These are phyloP conservation scores for Cyprinodon brontotheroides DNA, from an alignment of 2,113 vertebrate genomes.

Conservation along the genomic window DNA sequence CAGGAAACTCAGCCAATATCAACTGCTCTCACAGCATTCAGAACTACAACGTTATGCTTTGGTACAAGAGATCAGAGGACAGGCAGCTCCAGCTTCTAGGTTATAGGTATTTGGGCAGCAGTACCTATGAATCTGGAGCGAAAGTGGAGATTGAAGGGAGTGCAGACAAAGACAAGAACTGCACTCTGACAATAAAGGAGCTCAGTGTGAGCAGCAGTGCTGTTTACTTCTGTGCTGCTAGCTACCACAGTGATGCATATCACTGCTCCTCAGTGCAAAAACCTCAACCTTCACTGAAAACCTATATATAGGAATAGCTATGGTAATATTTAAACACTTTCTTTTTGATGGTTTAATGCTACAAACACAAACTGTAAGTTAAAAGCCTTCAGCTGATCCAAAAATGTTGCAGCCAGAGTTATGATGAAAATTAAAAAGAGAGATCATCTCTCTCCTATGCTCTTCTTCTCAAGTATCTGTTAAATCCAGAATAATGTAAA, in stretches of 20 bases:
- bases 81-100: conserved; percentile 40
- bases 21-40: conserved; percentile 32
- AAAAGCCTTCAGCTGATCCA: too few species aligned
- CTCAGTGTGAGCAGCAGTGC: conserved; percentile 18
- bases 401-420: too few species aligned
- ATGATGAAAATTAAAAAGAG: too few species aligned
- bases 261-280: conserved; percentile 29
- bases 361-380: too few species aligned
- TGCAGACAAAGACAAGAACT: conserved; percentile 2
- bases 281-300: conserved; percentile 1
- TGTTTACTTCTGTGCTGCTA: conserved; percentile 11
- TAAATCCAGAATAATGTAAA: too few species aligned
- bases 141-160: not conserved
- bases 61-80: conserved; percentile 2
- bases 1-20: conserved; percentile 12
- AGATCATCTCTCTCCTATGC: too few species aligned
- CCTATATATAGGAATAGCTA: too few species aligned
- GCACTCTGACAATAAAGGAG: conserved; percentile 19
- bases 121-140: not conserved
- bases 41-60: fast-evolving
- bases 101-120: not conserved
- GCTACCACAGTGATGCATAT: conserved; percentile 32
- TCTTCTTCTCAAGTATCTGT: too few species aligned
- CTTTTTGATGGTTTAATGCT: too few species aligned
- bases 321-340: too few species aligned